phyloP scores from a whole-genome alignment of 2,797 vertebrate species.

The Spinus pinus region DNA sequence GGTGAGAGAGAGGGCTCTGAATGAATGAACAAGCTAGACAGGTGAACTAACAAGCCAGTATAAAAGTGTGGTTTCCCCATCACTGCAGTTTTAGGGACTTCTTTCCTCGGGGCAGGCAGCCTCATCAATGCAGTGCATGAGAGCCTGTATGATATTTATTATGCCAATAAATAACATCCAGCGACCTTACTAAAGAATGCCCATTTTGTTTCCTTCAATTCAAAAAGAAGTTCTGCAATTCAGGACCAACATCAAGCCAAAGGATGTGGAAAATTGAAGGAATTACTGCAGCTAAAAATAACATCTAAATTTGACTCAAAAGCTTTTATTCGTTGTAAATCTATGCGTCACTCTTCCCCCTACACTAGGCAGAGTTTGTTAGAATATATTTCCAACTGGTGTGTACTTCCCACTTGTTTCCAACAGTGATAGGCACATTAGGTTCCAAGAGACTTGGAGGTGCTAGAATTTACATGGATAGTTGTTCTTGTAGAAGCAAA shows the following conservation, averaged over 20 bases:
- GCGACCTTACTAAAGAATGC: background rate
- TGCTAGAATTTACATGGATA: background rate
- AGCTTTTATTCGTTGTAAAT: conserved; percentile 15
- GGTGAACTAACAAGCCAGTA: background rate
- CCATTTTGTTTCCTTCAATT: background rate
- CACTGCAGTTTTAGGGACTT: background rate
- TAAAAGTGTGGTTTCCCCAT: background rate
- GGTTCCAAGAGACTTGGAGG: background rate
- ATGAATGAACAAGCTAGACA: background rate
- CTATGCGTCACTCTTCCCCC: background rate
- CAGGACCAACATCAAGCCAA: background rate
- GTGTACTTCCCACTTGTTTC: background rate
- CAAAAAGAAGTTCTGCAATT: background rate
- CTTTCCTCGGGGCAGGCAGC: background rate
- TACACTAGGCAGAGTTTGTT: background rate
- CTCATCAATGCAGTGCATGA: background rate
- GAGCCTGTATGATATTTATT: background rate
- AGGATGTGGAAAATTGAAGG: conserved; percentile 1
- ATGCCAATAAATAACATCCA: background rate
- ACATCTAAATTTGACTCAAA: background rate
- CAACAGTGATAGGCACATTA: background rate
- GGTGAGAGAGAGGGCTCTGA: background rate
- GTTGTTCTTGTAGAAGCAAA: background rate
- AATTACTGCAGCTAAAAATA: conserved; percentile 30
- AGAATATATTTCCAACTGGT: background rate